A percentile compares a stretch with the other conserved stretches of the same genome.
Conservation (phyloP, 2,797 vertebrate genomes). For the Erpetoichthys calabaricus region DNA sequence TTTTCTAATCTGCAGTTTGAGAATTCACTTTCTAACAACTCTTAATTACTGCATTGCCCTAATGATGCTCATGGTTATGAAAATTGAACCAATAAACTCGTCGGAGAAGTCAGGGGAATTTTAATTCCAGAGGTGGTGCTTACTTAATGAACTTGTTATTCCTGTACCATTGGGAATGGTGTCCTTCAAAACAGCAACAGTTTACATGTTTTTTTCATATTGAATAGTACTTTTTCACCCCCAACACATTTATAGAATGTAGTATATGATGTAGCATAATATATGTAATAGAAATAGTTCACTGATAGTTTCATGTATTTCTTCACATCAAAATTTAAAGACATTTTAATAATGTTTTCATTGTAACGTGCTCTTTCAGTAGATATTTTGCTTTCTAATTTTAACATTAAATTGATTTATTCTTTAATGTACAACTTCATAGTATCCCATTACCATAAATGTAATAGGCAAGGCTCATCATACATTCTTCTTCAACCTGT, state of each 20-base stretch:
- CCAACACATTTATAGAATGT: neutral
- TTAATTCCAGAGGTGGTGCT: conserved; percentile 81
- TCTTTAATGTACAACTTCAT: no score
- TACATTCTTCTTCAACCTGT: no score
- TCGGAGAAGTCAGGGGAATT: conserved; percentile 75
- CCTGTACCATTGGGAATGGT: conserved; percentile 84
- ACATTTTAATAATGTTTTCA: no score
- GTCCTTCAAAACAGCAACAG: conserved; percentile 69
- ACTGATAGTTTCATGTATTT: no score
- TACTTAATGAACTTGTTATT: conserved; percentile 99
- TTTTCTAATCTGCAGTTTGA: conserved; percentile 99
- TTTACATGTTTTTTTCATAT: conserved; percentile 29
- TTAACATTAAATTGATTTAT: no score
- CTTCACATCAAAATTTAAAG: no score
- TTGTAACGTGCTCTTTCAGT: no score
- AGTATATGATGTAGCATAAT: no score
- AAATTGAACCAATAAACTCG: conserved; percentile 80
- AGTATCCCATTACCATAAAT: no score
- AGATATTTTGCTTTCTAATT: no score
- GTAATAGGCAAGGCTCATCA: no score
- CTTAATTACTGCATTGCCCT: conserved; percentile 99
- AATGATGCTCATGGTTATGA: conserved; percentile 96
- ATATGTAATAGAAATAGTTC: no score
- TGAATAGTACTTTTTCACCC: conserved; percentile 19
- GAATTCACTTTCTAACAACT: conserved; percentile 99